Evolutionary conservation across 92 coral and sea anemone species (phyloP).

Genomic region (Micromussa lordhowensis): DNA sequence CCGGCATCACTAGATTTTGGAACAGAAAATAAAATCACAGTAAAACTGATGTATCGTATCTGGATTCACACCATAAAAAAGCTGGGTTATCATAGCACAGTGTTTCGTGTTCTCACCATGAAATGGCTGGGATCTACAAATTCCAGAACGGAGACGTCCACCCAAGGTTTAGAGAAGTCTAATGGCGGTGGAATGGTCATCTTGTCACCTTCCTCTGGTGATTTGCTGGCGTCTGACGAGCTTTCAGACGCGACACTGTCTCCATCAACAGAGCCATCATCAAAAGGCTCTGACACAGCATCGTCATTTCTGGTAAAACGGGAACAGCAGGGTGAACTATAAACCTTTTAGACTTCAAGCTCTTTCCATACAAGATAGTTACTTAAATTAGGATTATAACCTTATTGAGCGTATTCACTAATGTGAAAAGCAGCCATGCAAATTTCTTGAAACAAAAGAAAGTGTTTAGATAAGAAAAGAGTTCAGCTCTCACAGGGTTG

Average conservation of each 20-base stretch:
- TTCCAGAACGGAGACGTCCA: slow-evolving; percentile 82
- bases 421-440: no score
- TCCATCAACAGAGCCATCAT: slow-evolving; percentile 36
- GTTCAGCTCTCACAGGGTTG: no score
- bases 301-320: slow-evolving; percentile 14
- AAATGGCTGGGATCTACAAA: slow-evolving; percentile 79
- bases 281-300: slow-evolving; percentile 11
- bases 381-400: no score
- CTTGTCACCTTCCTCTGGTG: slow-evolving; percentile 25
- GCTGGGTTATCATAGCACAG: neutral
- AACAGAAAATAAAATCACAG: no score
- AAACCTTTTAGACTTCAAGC: neutral
- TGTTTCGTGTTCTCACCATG: slow-evolving; percentile 65
- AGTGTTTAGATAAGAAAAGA: no score
- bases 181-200: neutral
- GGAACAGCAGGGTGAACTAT: no score
- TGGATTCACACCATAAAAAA: no score
- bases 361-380: neutral
- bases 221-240: slow-evolving; percentile 23
- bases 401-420: no score
- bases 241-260: slow-evolving; percentile 40
- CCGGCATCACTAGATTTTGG: no score
- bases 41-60: no score
- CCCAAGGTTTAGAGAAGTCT: slow-evolving; percentile 75
- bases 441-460: no score